Evolutionary conservation across 2,797 vertebrate genomes (phyloP).

Genomic region (Sebastes flavidus): DNA sequence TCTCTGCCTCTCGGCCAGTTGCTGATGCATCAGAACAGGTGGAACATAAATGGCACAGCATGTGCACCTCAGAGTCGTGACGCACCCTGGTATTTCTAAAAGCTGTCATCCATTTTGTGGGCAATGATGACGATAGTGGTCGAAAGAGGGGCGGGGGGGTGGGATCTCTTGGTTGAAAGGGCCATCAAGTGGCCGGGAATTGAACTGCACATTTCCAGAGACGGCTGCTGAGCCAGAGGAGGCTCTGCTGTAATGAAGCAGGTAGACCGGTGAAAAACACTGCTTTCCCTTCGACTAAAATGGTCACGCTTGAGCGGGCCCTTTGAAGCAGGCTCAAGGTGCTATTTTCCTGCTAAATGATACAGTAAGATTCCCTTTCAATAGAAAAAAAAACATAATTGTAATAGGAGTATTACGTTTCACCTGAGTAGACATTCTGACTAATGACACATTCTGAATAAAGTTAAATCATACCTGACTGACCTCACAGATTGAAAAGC

Average conservation of each 20-base stretch:
- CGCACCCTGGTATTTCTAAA: slow-evolving; percentile 85
- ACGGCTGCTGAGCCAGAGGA: not conserved
- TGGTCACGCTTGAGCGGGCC: slow-evolving; percentile 46
- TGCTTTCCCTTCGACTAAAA: slow-evolving; percentile 46
- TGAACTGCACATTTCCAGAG: slow-evolving; percentile 60
- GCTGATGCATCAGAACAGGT: slow-evolving; percentile 83
- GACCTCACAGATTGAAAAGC: slow-evolving; percentile 49
- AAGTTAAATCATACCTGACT: slow-evolving; percentile 55
- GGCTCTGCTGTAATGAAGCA: slow-evolving; percentile 33
- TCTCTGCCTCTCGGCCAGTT: slow-evolving; percentile 64
- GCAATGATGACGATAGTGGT: slow-evolving; percentile 75
- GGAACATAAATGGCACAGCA: slow-evolving; percentile 82
- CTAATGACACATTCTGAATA: slow-evolving; percentile 32
- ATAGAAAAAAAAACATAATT: not conserved
- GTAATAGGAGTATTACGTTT: slow-evolving; percentile 25
- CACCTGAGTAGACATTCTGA: slow-evolving; percentile 23
- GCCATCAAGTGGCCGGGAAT: slow-evolving; percentile 78
- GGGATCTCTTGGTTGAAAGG: slow-evolving; percentile 75
- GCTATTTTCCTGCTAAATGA: slow-evolving; percentile 43
- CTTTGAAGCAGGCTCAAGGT: slow-evolving; percentile 43
- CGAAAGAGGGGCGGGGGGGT: slow-evolving; percentile 32
- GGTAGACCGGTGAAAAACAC: slow-evolving; percentile 38
- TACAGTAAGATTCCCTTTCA: slow-evolving; percentile 4
- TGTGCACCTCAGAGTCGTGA: slow-evolving; percentile 81
- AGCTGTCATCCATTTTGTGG: slow-evolving; percentile 87